Evolutionary conservation across 2,888 invertebrate species (phyloP).

Genomic region (Synanthedon andrenaeformis): DNA sequence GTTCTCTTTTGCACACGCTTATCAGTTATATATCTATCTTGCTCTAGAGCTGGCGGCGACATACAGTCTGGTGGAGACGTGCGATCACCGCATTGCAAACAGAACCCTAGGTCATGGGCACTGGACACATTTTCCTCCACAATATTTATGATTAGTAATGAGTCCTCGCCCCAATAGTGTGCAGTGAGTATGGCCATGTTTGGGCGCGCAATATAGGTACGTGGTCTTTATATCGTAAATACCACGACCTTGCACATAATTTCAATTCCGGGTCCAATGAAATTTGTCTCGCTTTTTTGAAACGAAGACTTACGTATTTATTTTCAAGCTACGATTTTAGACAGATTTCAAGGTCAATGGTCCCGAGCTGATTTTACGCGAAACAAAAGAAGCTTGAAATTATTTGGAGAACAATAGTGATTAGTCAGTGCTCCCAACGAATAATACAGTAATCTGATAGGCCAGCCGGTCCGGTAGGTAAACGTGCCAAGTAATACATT

Average conservation of each 20-base stretch:
- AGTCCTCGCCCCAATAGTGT: conserved; percentile 23
- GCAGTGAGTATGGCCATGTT: conserved; percentile 18
- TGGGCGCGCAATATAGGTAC: conserved; percentile 25
- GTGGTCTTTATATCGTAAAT: conserved; percentile 10
- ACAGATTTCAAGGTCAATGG: conserved; percentile 23
- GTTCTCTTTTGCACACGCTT: conserved; percentile 37
- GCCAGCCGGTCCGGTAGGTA: conserved; percentile 24
- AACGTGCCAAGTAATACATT: conserved; percentile 64
- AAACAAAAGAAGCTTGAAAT: conserved; percentile 23
- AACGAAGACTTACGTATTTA: background rate
- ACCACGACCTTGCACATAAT: conserved; percentile 15
- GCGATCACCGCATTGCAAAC: conserved; percentile 49
- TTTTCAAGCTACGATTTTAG: background rate
- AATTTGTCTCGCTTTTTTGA: conserved; percentile 8
- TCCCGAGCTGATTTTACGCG: conserved; percentile 12
- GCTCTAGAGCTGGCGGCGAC: conserved; percentile 56
- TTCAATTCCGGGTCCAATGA: conserved; percentile 15
- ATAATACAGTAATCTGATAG: conserved; percentile 50
- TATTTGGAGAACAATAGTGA: conserved; percentile 23
- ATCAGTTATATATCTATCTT: conserved; percentile 36
- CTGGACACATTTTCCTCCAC: conserved; percentile 53
- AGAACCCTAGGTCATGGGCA: conserved; percentile 59
- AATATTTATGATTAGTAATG: conserved; percentile 17
- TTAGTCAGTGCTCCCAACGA: conserved; percentile 24
- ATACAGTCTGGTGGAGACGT: conserved; percentile 63